phyloP scores from a whole-genome alignment of 35 echinoderm and acorn worm genomes.

The Ophioderma brevispina region DNA sequence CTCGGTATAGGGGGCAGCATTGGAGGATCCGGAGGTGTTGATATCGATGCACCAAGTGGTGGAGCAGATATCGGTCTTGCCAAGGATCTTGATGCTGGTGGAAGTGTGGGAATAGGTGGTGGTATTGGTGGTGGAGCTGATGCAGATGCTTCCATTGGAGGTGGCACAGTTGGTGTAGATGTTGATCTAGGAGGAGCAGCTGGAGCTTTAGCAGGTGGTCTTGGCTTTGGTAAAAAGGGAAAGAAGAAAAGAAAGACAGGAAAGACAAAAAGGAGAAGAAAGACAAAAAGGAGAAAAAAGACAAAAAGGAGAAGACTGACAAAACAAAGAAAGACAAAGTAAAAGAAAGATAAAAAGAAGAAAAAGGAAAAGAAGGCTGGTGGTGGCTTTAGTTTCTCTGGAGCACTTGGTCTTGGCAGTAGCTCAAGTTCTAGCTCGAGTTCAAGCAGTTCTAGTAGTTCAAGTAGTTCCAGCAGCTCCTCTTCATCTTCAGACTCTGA shows the following conservation, averaged over 20 bases:
- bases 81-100: slow-evolving; percentile 15
- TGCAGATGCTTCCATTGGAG: background rate
- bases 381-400: slow-evolving; percentile 12
- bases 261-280: slow-evolving; percentile 12
- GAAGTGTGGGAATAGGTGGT: slow-evolving; percentile 12
- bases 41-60: slow-evolving; percentile 32
- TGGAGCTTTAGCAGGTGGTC: slow-evolving; percentile 23
- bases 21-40: slow-evolving; percentile 26
- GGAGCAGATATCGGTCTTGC: slow-evolving; percentile 26
- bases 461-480: slow-evolving; percentile 51
- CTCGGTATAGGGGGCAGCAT: slow-evolving; percentile 17
- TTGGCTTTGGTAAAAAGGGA: slow-evolving; percentile 29
- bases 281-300: slow-evolving; percentile 38
- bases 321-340: too few species aligned
- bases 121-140: slow-evolving; percentile 14
- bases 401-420: slow-evolving; percentile 35
- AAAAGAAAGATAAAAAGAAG: slow-evolving; percentile 27
- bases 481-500: slow-evolving; percentile 70
- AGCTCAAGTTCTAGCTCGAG: slow-evolving; percentile 51
- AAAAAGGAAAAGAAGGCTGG: slow-evolving; percentile 40
- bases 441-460: slow-evolving; percentile 52
- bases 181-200: slow-evolving; percentile 16
- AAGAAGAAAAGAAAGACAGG: slow-evolving; percentile 39
- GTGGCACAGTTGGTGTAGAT: slow-evolving; percentile 42
- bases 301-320: background rate